Evolutionary conservation across 2,888 invertebrate species (phyloP).

Genomic region (Dioctria linearis): DNA sequence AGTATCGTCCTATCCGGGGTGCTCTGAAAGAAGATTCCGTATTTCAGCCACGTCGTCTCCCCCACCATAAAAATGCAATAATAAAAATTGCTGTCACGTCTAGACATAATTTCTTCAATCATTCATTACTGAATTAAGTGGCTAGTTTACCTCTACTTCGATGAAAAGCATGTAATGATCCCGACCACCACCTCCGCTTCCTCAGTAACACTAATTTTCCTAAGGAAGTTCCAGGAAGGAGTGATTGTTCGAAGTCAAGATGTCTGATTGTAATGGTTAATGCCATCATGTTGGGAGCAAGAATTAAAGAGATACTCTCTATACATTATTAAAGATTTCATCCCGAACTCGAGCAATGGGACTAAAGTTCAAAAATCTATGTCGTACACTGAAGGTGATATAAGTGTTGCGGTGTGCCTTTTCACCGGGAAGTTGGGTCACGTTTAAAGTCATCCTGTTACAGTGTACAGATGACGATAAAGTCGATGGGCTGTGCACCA

Average conservation of each 20-base stretch:
- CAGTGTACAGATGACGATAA: constrained; percentile 23
- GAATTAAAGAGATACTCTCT: constrained; percentile 2
- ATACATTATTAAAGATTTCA: constrained; percentile 8
- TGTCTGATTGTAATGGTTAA: background rate
- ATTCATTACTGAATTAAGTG: constrained; percentile 71
- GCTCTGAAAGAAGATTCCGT: background rate
- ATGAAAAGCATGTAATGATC: background rate
- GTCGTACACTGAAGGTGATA: background rate
- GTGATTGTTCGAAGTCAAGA: background rate
- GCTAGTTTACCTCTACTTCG: constrained; percentile 52
- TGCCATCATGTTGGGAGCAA: background rate
- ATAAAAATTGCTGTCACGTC: constrained; percentile 70
- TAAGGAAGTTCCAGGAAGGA: background rate
- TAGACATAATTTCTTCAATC: constrained; percentile 72
- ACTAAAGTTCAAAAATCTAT: constrained; percentile 6
- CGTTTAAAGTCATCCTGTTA: constrained; percentile 33
- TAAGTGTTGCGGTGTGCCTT: background rate
- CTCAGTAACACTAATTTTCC: background rate
- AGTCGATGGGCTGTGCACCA: constrained; percentile 54
- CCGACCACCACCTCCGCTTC: background rate
- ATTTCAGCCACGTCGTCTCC: constrained; percentile 53
- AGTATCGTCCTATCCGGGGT: background rate
- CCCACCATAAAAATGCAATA: constrained; percentile 55
- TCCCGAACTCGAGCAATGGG: background rate
- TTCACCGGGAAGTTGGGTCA: background rate